Percentiles rank a stretch among this genome's conserved stretches.
Evolutionary conservation across 2,888 invertebrate genomes (phyloP).

Genomic region (Leptopilina syphax): DNA sequence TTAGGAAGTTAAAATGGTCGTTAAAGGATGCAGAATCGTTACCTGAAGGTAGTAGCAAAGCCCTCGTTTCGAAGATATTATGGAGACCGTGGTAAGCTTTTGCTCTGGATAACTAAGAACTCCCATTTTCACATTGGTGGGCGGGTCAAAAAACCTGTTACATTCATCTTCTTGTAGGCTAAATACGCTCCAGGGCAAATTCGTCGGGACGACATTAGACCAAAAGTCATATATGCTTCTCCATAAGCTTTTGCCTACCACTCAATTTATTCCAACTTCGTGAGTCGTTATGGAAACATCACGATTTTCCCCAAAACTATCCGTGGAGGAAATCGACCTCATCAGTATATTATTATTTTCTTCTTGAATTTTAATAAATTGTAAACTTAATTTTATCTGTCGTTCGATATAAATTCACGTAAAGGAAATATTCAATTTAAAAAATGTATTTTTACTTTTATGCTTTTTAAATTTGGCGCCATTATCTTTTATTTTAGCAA

Average conservation of each 20-base stretch:
- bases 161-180: conserved; percentile 67
- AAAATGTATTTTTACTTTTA: no score
- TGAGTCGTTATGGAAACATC: conserved; percentile 60
- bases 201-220: conserved; percentile 64
- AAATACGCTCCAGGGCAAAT: conserved; percentile 67
- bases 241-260: conserved; percentile 66
- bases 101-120: conserved; percentile 42
- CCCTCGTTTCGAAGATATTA: conserved; percentile 35
- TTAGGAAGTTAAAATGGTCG: conserved; percentile 34
- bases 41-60: conserved; percentile 29
- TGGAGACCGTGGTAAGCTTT: conserved; percentile 31
- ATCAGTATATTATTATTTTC: no score
- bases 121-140: conserved; percentile 53
- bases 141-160: conserved; percentile 66
- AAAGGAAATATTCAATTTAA: no score
- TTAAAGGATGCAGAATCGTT: conserved; percentile 44
- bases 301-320: no score
- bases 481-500: no score
- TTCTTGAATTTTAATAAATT: no score
- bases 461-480: no score
- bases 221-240: conserved; percentile 73
- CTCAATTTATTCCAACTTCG: conserved; percentile 67
- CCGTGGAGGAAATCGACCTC: no score
- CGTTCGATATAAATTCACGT: no score
- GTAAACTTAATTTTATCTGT: no score